Conservation (phyloP, 2,888 invertebrate genomes). For the Aquatica leii region DNA sequence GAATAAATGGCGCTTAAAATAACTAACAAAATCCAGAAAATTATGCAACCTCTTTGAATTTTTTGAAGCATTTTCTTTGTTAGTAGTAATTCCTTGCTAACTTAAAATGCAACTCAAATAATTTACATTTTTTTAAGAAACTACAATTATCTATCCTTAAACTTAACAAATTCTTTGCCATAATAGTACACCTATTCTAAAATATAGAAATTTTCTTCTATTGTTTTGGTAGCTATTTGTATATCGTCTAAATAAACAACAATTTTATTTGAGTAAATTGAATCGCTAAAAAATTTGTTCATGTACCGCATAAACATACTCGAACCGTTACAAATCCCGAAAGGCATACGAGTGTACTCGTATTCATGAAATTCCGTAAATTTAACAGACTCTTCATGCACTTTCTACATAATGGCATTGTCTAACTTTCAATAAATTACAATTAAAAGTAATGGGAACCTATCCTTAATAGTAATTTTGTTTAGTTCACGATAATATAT, state of each 20-base stretch:
- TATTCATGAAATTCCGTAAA: not conserved
- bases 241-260: no score
- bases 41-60: no score
- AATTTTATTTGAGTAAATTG: no score
- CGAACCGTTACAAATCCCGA: not conserved
- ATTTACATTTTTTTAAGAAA: not conserved
- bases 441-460: not conserved
- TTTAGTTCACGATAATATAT: no score
- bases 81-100: no score
- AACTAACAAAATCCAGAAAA: no score
- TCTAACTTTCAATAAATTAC: not conserved
- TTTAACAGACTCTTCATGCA: not conserved
- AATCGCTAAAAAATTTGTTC: not conserved
- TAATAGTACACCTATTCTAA: constrained; percentile 1
- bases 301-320: constrained; percentile 1
- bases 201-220: no score
- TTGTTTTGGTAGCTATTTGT: no score
- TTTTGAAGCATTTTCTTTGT: no score
- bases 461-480: no score
- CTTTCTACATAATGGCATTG: not conserved
- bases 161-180: not conserved
- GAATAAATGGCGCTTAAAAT: no score
- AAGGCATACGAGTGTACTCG: constrained; percentile 1
- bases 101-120: not conserved
- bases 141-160: not conserved